phyloP scores from a whole-genome alignment of 2,888 invertebrate species.

The Galeopsomyia nigrocyanea region DNA sequence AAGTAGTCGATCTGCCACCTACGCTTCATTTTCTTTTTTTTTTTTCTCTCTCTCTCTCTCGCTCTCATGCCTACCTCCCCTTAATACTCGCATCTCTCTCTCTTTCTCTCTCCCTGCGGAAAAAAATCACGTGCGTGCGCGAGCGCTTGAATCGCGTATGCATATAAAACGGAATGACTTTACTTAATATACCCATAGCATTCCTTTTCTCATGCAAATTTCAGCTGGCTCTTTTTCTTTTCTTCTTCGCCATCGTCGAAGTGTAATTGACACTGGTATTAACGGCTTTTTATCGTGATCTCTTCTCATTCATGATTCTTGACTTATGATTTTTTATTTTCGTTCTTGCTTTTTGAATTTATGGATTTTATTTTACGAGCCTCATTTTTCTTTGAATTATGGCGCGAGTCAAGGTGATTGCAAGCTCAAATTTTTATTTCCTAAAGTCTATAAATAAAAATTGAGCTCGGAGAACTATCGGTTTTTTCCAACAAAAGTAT shows the following conservation, averaged over 20 bases:
- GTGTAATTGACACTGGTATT: conserved; percentile 48
- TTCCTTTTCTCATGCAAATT: conserved; percentile 50
- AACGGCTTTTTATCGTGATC: conserved; percentile 23
- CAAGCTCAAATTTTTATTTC: no score
- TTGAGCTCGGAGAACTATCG: no score
- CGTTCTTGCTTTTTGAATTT: background rate
- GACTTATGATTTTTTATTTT: conserved; percentile 5
- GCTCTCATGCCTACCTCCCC: conserved; percentile 6
- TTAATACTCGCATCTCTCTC: conserved; percentile 40
- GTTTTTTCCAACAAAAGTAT: no score
- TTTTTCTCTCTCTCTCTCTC: conserved; percentile 6
- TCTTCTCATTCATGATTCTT: background rate
- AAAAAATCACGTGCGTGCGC: conserved; percentile 66
- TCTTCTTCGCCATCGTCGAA: conserved; percentile 20
- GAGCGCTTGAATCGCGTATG: conserved; percentile 59
- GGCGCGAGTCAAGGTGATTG: no score
- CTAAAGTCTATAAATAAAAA: no score
- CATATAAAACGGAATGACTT: conserved; percentile 61
- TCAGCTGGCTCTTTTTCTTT: conserved; percentile 46
- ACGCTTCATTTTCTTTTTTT: conserved; percentile 21
- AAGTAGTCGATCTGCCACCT: conserved; percentile 55
- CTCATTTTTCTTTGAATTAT: no score
- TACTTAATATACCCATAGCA: conserved; percentile 60
- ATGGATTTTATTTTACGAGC: background rate
- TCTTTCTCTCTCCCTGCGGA: background rate